Conservation (phyloP, 2,797 vertebrate genomes). For the Uromys caudimaculatus region DNA sequence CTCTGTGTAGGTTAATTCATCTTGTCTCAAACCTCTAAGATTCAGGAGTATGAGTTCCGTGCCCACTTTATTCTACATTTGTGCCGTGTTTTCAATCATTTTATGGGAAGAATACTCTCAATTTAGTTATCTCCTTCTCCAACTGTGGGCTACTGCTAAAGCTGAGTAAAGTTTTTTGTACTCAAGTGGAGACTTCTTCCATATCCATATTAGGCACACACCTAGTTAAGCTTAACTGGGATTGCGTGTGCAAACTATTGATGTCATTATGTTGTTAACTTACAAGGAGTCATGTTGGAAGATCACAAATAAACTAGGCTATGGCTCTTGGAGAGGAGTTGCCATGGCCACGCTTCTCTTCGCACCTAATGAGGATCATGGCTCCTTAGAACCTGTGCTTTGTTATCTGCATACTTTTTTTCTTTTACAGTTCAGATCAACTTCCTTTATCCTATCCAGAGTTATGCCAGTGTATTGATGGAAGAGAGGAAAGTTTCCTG, state of each 20-base stretch:
- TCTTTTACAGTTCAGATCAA: neutral
- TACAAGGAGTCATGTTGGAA: slow-evolving; percentile 29
- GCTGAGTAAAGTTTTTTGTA: neutral
- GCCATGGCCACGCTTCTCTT: neutral
- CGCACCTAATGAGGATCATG: neutral
- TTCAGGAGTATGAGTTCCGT: neutral
- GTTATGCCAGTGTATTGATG: neutral
- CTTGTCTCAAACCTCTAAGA: neutral
- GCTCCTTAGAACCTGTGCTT: neutral
- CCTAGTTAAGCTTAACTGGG: slow-evolving; percentile 39
- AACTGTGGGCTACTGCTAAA: slow-evolving; percentile 7
- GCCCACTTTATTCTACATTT: neutral
- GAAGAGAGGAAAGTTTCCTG: neutral
- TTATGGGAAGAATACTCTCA: neutral
- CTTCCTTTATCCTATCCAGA: neutral
- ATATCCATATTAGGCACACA: neutral
- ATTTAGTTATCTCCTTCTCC: neutral
- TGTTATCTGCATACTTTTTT: neutral
- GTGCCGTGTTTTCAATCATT: neutral
- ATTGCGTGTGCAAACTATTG: slow-evolving; percentile 12
- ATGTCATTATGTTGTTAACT: slow-evolving; percentile 1
- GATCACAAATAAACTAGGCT: slow-evolving; percentile 24
- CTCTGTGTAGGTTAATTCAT: neutral
- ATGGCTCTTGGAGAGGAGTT: neutral
- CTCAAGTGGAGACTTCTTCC: neutral